Percentiles rank a stretch among this genome's conserved stretches.
phyloP scores from a whole-genome alignment of 1,140 invertebrate species.

The Drosophila navojoa region DNA sequence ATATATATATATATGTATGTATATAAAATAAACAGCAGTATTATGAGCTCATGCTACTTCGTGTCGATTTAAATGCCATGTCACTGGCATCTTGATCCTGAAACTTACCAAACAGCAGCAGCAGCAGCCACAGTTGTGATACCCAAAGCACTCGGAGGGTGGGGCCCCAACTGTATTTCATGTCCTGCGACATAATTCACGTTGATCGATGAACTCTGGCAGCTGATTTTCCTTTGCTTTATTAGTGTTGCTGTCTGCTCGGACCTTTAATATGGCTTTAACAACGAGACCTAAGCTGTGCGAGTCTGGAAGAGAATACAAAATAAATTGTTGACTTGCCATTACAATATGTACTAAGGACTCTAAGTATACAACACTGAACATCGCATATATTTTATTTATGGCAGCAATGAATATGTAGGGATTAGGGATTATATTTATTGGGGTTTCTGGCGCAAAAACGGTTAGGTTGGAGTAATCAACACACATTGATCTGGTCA shows the following conservation, averaged over 20 bases:
- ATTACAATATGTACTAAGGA: not conserved
- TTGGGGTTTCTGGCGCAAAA: no score
- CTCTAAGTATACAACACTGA: not conserved
- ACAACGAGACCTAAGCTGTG: conserved; percentile 9
- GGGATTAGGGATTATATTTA: no score
- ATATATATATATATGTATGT: no score
- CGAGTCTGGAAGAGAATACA: conserved; percentile 9
- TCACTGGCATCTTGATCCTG: conserved; percentile 48
- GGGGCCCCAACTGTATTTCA: conserved; percentile 1
- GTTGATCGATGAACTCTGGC: conserved; percentile 48
- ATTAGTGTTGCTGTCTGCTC: not conserved
- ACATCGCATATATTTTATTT: not conserved
- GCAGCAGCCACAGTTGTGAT: conserved; percentile 63
- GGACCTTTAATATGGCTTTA: conserved; percentile 11
- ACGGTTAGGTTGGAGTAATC: no score
- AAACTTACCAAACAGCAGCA: conserved; percentile 66
- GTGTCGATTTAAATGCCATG: conserved; percentile 37
- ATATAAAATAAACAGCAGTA: not conserved
- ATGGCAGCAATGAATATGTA: no score
- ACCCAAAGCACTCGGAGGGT: conserved; percentile 61
- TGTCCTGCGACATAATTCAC: conserved; percentile 48
- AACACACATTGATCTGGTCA: no score
- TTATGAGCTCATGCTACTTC: conserved; percentile 29
- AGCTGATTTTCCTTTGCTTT: conserved; percentile 30
- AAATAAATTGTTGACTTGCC: not conserved